Base-by-base conservation (phyloP, 2,888 invertebrate genomes). In the Antheraea yamamai region DNA sequence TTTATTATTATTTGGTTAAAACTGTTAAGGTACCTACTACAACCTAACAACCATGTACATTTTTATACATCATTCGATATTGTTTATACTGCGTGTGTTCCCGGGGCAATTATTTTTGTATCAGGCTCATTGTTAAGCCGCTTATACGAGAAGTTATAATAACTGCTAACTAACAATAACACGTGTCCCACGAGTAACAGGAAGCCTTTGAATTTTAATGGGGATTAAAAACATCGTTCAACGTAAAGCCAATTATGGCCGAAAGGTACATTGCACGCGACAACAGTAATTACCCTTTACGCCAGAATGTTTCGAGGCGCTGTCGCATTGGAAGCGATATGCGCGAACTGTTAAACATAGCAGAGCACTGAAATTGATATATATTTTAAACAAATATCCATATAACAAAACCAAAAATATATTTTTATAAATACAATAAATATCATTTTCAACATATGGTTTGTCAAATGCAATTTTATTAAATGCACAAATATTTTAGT, bases 281-380 rank as follows among this genome's bases (percentile, higher is more conserved):
- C 74, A 75, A 75, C 76, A 74, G 76, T 80, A 81, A 81, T 82
- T 82, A 80, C 78, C 77, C 75, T 78, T 78, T 78, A 78, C 79
- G 76, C 39, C 23, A 18, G 35, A n/a, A n/a, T 39, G 39, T 70
- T n/a, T 2, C 39, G 18, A 10, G 39, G 39, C 61, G 39, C 47
- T 30, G 47, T 39, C 35, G 26, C 14, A 23, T 51, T 35, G 35
- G 16, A 55, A 70, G n/a, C 70, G 26, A 52, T 68, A 23, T 23
- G n/a, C 55, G 68, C 18, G 3, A 23, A 55, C 70, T 20, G 35
- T 23, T 20, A 1, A 52, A 61, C n/a, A 61, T 12, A 61, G 6
- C 14, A 18, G 0, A 52, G 6, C n/a, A 55, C 7, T 20, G 7
- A 18, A 18, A 55, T 55, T 20, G 7, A 7, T 0, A 6, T 55